These are phyloP conservation scores for Valencia hispanica DNA, from an alignment of 2,797 vertebrate species.

Conservation along the genomic window DNA sequence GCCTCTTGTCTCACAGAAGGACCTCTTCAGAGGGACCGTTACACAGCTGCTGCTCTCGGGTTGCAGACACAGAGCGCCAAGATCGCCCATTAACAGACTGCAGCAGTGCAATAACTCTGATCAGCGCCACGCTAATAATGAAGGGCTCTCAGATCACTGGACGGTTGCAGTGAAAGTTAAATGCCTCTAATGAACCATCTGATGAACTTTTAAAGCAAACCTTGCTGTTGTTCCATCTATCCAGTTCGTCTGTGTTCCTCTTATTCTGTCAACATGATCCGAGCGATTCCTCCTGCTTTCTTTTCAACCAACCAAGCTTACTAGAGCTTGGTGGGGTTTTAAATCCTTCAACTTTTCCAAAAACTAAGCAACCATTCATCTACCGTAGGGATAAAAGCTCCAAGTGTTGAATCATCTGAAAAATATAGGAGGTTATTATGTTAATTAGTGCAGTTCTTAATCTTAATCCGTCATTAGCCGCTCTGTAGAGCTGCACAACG, in stretches of 20 bases:
- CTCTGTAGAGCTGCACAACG: constrained; percentile 13
- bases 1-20: neutral
- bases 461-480: constrained; percentile 41
- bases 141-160: neutral
- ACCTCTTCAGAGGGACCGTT: neutral
- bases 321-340: neutral
- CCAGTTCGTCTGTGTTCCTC: neutral
- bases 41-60: no score
- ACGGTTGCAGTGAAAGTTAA: neutral
- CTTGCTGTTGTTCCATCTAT: no score
- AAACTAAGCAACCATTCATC: neutral
- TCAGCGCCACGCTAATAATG: neutral
- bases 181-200: neutral
- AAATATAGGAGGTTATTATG: constrained; percentile 14
- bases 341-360: neutral
- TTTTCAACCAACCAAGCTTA: no score
- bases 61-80: no score
- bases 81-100: no score
- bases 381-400: neutral
- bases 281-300: no score
- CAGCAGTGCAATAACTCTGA: neutral
- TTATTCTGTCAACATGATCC: neutral
- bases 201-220: neutral
- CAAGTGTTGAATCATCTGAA: constrained; percentile 33
- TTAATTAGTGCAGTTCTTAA: constrained; percentile 48